Evolutionary conservation across 2,113 vertebrate species (phyloP).

Genomic region (Tetrax tetrax): DNA sequence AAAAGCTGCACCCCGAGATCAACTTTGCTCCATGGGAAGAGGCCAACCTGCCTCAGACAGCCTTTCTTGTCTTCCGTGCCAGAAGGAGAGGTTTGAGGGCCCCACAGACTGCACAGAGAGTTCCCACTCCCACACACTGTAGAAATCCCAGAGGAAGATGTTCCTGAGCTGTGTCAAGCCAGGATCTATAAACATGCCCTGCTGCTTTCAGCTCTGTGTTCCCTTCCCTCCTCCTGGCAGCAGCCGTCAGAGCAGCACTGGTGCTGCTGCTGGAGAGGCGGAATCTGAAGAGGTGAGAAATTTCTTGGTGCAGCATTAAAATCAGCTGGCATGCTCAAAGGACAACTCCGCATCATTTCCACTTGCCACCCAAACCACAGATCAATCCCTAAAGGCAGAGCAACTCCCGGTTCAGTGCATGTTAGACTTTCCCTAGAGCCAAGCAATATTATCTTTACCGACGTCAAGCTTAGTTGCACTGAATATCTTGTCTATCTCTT

Average conservation of each 20-base stretch:
- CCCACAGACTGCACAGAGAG: neutral
- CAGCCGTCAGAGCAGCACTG: neutral
- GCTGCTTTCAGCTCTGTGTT: neutral
- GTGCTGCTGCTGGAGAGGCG: neutral
- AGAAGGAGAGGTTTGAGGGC: neutral
- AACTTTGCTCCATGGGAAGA: neutral
- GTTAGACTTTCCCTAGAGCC: neutral
- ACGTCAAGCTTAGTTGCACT: neutral
- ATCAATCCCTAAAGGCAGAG: fast-evolving
- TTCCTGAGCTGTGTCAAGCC: neutral
- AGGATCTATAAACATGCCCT: neutral
- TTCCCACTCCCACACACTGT: neutral
- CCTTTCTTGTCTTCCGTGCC: neutral
- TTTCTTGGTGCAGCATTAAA: neutral
- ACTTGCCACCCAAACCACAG: neutral
- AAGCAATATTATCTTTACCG: neutral
- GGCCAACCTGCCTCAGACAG: neutral
- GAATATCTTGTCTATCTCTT: neutral
- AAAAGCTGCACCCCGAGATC: neutral
- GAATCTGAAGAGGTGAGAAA: neutral
- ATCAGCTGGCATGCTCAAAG: neutral
- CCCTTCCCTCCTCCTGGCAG: neutral
- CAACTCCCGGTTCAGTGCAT: neutral
- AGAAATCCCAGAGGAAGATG: neutral
- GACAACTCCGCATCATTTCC: neutral